Percentiles rank a stretch among this genome's conserved stretches.
phyloP scores from a whole-genome alignment of 2,113 vertebrate species.

The Rhea americana region DNA sequence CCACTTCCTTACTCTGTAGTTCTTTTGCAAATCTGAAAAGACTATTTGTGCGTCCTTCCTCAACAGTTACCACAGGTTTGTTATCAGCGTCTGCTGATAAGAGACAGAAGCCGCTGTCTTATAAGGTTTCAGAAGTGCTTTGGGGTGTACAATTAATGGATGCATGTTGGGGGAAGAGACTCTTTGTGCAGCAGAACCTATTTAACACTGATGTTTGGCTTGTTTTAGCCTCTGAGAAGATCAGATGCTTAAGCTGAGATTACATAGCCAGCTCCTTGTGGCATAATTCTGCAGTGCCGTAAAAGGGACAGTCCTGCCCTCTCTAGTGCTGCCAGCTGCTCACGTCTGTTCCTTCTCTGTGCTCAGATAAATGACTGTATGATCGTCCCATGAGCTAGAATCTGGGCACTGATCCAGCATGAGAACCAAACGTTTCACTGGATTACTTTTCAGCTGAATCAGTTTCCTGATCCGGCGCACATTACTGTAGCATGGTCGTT shows the following conservation, averaged over 20 bases:
- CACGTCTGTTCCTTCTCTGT: background rate
- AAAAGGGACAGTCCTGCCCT: background rate
- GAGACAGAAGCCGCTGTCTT: background rate
- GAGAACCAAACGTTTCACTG: background rate
- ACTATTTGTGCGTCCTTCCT: background rate
- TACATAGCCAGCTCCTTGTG: background rate
- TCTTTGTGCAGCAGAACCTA: background rate
- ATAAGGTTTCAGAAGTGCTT: background rate
- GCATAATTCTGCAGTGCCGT: background rate
- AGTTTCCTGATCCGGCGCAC: accelerated
- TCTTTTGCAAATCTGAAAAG: background rate
- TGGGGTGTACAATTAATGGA: background rate
- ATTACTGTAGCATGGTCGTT: accelerated
- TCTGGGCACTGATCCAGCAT: background rate
- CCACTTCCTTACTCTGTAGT: background rate
- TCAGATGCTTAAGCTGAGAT: background rate
- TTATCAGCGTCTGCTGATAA: background rate
- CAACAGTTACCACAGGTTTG: background rate
- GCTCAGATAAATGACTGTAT: background rate
- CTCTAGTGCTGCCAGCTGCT: accelerated
- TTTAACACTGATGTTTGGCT: background rate
- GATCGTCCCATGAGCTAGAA: background rate
- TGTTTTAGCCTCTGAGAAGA: background rate
- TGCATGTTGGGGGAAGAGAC: background rate
- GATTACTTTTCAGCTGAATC: accelerated